These are phyloP conservation scores for Drosophila kuntzei DNA, from an alignment of 2,888 invertebrate species.

Conservation along the genomic window DNA sequence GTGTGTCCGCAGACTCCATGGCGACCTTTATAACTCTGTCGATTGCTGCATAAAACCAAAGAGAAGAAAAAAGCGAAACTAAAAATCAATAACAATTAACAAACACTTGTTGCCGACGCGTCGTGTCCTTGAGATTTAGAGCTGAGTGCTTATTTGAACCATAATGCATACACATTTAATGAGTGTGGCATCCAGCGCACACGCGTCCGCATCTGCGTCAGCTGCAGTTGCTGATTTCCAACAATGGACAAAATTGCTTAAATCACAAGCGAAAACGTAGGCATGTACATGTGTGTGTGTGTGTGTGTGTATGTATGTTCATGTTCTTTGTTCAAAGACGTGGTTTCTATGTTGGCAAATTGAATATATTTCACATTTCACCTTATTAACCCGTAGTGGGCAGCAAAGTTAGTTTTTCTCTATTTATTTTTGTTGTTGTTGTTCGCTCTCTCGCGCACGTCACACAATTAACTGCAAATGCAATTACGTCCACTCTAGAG, in stretches of 20 bases:
- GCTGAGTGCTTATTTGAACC: conserved; percentile 26
- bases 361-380: conserved; percentile 59
- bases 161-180: conserved; percentile 50
- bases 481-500: conserved; percentile 40
- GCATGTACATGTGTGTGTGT: not conserved
- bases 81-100: conserved; percentile 69
- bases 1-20: conserved; percentile 85
- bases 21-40: conserved; percentile 38
- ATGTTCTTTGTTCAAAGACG: conserved; percentile 47
- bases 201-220: conserved; percentile 24
- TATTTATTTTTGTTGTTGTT: conserved; percentile 24
- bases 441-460: conserved; percentile 50
- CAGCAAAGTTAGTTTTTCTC: conserved; percentile 21
- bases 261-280: conserved; percentile 39
- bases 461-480: conserved; percentile 54
- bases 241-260: conserved; percentile 44
- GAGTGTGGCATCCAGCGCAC: conserved; percentile 63
- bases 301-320: not conserved
- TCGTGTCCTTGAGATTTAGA: conserved; percentile 46
- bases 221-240: conserved; percentile 35
- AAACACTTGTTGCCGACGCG: conserved; percentile 67
- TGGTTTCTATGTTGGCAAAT: conserved; percentile 26
- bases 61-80: conserved; percentile 26
- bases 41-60: not conserved
- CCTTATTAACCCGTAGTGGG: conserved; percentile 54